phyloP scores from a whole-genome alignment of 1,140 invertebrate genomes.

The Lordiphosa mommai region DNA sequence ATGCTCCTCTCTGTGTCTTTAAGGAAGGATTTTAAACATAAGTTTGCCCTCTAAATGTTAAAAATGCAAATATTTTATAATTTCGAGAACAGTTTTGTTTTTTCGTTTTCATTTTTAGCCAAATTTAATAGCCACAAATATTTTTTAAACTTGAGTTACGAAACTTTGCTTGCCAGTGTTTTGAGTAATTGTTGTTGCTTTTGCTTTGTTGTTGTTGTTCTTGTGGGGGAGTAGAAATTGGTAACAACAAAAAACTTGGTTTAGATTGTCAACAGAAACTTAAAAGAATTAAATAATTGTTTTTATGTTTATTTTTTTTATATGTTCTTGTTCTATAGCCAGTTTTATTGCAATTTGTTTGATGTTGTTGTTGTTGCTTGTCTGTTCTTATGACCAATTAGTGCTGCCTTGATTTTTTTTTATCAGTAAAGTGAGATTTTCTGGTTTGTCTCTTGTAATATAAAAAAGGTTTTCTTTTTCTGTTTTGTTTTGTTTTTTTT shows the following conservation, averaged over 20 bases:
- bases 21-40: constrained; percentile 6
- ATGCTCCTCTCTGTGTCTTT: constrained; percentile 9
- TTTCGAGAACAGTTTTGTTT: constrained; percentile 15
- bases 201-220: constrained; percentile 29
- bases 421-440: constrained; percentile 62
- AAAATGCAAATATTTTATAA: constrained; percentile 12
- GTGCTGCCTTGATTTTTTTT: constrained; percentile 33
- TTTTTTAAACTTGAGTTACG: constrained; percentile 51
- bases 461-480: constrained; percentile 48
- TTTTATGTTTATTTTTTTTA: not conserved
- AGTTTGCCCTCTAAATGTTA: constrained; percentile 19
- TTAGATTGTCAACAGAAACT: constrained; percentile 39
- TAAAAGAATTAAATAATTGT: not conserved
- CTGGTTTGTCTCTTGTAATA: constrained; percentile 72
- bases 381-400: constrained; percentile 34
- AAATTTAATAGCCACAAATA: constrained; percentile 46
- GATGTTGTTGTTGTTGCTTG: constrained; percentile 25
- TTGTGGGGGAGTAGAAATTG: constrained; percentile 13
- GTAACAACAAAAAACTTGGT: constrained; percentile 46
- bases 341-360: constrained; percentile 70
- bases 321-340: constrained; percentile 42
- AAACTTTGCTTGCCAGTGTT: constrained; percentile 61
- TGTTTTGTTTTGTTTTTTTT: constrained; percentile 26
- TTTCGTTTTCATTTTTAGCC: constrained; percentile 1
- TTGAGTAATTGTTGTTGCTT: constrained; percentile 27